phyloP scores from a whole-genome alignment of 2,888 invertebrate species.

The Apantesis nais region DNA sequence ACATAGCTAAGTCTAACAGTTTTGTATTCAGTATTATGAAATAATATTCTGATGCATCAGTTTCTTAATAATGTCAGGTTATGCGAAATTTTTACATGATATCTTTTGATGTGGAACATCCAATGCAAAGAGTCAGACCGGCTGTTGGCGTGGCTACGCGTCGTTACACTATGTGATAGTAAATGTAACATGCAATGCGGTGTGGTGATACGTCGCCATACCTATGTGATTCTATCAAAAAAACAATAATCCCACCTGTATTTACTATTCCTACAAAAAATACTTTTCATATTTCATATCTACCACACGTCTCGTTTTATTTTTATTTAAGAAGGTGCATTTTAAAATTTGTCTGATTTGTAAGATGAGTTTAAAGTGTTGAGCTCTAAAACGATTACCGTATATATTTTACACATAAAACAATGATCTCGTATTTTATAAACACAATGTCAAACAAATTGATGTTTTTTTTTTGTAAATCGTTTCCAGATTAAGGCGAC shows the following conservation, averaged over 20 bases:
- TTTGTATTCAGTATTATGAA: too few species aligned
- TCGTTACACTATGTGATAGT: too few species aligned
- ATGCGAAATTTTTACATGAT: not conserved
- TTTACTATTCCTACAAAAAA: not conserved
- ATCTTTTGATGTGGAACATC: not conserved
- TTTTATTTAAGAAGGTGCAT: not conserved
- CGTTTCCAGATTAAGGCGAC: conserved; percentile 35
- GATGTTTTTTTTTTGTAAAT: conserved; percentile 45
- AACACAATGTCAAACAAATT: conserved; percentile 52
- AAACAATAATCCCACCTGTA: not conserved
- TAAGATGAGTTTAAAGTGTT: conserved; percentile 8
- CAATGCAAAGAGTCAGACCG: not conserved
- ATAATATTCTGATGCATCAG: too few species aligned
- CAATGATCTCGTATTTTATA: conserved; percentile 81
- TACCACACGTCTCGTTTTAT: not conserved
- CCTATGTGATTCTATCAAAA: too few species aligned
- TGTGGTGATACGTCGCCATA: too few species aligned
- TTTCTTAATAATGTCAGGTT: too few species aligned
- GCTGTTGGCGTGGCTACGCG: too few species aligned
- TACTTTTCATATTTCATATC: not conserved
- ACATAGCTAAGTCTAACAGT: too few species aligned
- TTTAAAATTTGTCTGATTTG: conserved; percentile 17
- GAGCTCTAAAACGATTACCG: conserved; percentile 40
- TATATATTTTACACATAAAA: conserved; percentile 67
- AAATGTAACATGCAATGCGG: not conserved